Percentiles rank a stretch among this genome's conserved stretches.
phyloP scores from a whole-genome alignment of 2,797 vertebrate genomes.

The Liparis tanakae region DNA sequence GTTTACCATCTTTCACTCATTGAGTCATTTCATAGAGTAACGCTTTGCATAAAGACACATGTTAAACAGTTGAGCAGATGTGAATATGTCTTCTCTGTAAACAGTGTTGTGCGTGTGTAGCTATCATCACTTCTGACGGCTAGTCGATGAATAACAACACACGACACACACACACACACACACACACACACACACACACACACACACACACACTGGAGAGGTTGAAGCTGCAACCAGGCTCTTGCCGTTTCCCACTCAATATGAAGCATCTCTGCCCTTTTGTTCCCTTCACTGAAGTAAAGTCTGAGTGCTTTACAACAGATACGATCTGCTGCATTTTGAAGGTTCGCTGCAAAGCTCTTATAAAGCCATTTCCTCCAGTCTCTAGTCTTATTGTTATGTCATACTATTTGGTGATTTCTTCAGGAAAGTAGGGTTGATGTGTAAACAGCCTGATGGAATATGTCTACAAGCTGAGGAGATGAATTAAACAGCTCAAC shows the following conservation, averaged over 20 bases:
- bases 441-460: background rate
- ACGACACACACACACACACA: slow-evolving; percentile 8
- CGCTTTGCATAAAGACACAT: background rate
- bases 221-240: slow-evolving; percentile 27
- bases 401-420: background rate
- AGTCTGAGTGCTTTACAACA: slow-evolving; percentile 18
- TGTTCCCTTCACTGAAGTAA: slow-evolving; percentile 24
- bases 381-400: slow-evolving; percentile 12
- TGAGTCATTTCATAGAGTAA: slow-evolving; percentile 12
- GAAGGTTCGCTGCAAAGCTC: slow-evolving; percentile 22
- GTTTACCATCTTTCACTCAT: slow-evolving; percentile 4
- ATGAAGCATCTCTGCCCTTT: slow-evolving; percentile 13
- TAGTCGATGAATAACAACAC: slow-evolving; percentile 49
- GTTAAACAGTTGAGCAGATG: slow-evolving; percentile 8
- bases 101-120: slow-evolving; percentile 2
- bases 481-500: too few relatives aligned
- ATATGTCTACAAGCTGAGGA: too few relatives aligned
- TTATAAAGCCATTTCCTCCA: slow-evolving; percentile 21
- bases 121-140: slow-evolving; percentile 31
- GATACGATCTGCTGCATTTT: slow-evolving; percentile 30
- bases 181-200: background rate
- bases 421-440: background rate
- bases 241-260: background rate
- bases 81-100: slow-evolving; percentile 17
- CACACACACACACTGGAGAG: slow-evolving; percentile 10